phyloP scores from a whole-genome alignment of 2,113 vertebrate species.

The Aythya baeri region DNA sequence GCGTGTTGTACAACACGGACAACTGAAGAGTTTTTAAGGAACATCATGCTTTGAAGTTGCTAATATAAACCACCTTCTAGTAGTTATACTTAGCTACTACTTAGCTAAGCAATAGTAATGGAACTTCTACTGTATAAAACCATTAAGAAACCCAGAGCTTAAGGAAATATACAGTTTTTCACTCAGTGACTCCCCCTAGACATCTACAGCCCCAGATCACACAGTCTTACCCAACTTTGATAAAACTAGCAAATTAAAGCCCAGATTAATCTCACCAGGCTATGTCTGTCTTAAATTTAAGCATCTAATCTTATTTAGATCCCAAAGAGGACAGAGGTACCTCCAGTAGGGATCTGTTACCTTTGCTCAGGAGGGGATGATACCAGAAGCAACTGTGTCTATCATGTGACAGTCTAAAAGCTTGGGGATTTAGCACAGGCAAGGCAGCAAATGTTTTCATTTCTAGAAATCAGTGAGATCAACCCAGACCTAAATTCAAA shows the following conservation, averaged over 20 bases:
- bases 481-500: background rate
- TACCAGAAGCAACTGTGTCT: background rate
- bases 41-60: background rate
- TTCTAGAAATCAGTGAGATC: background rate
- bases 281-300: background rate
- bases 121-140: background rate
- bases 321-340: background rate
- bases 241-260: background rate
- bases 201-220: background rate
- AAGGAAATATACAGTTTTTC: background rate
- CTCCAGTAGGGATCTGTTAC: background rate
- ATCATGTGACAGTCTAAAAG: background rate
- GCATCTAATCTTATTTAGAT: background rate
- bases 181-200: background rate
- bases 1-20: background rate
- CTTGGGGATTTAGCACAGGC: background rate
- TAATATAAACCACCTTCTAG: background rate
- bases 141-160: background rate
- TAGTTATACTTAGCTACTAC: background rate
- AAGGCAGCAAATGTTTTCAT: background rate
- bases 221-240: accelerated
- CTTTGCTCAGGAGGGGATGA: background rate
- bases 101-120: background rate
- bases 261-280: background rate
- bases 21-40: background rate